Evolutionary conservation across 2,113 vertebrate species (phyloP).

Genomic region (Candoia aspera): DNA sequence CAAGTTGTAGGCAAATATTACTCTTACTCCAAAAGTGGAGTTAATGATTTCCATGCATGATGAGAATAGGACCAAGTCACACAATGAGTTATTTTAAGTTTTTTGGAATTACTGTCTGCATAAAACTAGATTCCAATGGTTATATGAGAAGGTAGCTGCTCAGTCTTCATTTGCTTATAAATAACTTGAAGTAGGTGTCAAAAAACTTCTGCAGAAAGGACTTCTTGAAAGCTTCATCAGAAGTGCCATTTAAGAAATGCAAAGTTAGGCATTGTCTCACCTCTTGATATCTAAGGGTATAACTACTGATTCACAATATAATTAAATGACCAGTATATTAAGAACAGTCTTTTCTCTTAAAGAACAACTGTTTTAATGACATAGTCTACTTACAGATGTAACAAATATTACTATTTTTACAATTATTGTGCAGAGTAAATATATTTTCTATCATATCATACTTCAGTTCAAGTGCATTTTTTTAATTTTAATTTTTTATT

Average conservation of each 20-base stretch:
- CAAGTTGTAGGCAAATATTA: conserved; percentile 35
- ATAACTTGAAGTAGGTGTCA: not conserved
- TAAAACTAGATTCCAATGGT: conserved; percentile 1
- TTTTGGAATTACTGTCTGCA: accelerated
- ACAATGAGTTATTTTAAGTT: not conserved
- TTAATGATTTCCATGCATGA: conserved; percentile 2
- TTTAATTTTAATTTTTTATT: too few species aligned
- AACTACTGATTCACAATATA: too few species aligned
- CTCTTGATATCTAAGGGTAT: not conserved
- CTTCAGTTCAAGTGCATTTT: too few species aligned
- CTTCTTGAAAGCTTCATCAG: not conserved
- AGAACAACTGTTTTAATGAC: too few species aligned
- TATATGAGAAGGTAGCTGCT: not conserved
- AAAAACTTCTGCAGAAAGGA: not conserved
- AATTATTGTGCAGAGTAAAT: too few species aligned
- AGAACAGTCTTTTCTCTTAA: too few species aligned
- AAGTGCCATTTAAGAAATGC: not conserved
- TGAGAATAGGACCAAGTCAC: conserved; percentile 24
- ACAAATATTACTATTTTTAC: too few species aligned
- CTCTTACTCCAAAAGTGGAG: conserved; percentile 16
- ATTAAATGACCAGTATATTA: too few species aligned
- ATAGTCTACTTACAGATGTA: too few species aligned
- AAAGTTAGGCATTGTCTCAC: not conserved
- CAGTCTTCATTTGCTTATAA: not conserved
- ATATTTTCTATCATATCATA: too few species aligned